phyloP scores from a whole-genome alignment of 2,113 vertebrate genomes.

The Pongo abelii region DNA sequence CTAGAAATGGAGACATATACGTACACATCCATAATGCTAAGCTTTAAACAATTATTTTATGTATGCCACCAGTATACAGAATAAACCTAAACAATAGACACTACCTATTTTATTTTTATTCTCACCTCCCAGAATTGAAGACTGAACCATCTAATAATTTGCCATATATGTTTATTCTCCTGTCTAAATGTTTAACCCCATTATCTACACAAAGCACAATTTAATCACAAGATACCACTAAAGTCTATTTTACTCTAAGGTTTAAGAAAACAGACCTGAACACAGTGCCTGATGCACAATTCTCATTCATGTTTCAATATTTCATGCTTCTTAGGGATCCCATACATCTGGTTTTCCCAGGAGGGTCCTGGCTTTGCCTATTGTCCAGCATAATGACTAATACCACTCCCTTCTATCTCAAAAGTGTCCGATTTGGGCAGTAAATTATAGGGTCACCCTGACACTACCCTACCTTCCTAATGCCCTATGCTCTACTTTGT shows the following conservation, averaged over 20 bases:
- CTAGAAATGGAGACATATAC: background rate
- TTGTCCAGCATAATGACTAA: background rate
- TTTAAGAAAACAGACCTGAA: background rate
- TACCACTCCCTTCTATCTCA: background rate
- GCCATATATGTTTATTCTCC: background rate
- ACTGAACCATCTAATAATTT: background rate
- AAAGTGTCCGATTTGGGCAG: background rate
- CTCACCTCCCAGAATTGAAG: background rate
- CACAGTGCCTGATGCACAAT: background rate
- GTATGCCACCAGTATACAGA: background rate
- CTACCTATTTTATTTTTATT: background rate
- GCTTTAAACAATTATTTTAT: background rate
- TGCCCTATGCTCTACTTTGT: background rate
- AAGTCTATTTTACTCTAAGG: background rate
- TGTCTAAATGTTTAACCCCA: background rate
- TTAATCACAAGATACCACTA: background rate
- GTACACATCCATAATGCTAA: background rate
- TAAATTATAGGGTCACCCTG: background rate
- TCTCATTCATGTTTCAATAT: background rate
- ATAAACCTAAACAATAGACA: background rate
- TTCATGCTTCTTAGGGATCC: background rate
- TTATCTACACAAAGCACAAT: background rate
- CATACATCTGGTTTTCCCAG: background rate
- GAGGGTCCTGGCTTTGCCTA: background rate
- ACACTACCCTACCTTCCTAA: background rate